Conservation (phyloP, 2,797 vertebrate species). For the Erethizon dorsatum region DNA sequence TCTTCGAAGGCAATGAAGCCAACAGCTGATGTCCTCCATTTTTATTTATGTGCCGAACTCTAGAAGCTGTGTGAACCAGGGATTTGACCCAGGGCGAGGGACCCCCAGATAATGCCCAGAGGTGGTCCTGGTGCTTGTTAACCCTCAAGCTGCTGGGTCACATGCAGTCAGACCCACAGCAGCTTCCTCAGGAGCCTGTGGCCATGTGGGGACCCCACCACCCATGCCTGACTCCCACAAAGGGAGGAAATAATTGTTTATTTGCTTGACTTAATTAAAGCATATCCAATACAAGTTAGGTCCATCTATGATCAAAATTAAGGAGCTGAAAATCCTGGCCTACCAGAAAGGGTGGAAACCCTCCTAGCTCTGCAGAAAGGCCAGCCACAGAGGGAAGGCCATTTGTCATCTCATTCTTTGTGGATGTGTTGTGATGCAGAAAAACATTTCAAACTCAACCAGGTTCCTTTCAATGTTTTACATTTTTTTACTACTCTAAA, state of each 20-base stretch:
- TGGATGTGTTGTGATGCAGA: not conserved
- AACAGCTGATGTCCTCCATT: not conserved
- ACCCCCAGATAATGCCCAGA: not conserved
- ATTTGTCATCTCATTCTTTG: not conserved
- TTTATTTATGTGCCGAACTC: not conserved
- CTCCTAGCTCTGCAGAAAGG: not conserved
- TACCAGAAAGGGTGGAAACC: not conserved
- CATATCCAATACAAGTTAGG: not conserved
- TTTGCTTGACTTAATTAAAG: not conserved
- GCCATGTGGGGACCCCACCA: too few species aligned
- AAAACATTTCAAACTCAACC: not conserved
- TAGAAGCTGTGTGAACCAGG: not conserved
- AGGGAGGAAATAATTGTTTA: not conserved
- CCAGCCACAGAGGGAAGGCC: not conserved
- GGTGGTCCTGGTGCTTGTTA: not conserved
- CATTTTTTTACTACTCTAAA: slow-evolving; percentile 1
- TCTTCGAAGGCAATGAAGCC: not conserved
- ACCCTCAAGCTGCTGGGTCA: not conserved
- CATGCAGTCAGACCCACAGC: not conserved
- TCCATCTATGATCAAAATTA: not conserved
- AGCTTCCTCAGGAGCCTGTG: not conserved
- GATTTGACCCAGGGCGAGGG: too few species aligned
- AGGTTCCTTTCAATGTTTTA: not conserved
- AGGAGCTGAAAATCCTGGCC: not conserved
- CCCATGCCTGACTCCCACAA: not conserved